These are phyloP conservation scores for Pollenia griseotomentosa DNA, from an alignment of 2,888 invertebrate genomes.

Conservation along the genomic window DNA sequence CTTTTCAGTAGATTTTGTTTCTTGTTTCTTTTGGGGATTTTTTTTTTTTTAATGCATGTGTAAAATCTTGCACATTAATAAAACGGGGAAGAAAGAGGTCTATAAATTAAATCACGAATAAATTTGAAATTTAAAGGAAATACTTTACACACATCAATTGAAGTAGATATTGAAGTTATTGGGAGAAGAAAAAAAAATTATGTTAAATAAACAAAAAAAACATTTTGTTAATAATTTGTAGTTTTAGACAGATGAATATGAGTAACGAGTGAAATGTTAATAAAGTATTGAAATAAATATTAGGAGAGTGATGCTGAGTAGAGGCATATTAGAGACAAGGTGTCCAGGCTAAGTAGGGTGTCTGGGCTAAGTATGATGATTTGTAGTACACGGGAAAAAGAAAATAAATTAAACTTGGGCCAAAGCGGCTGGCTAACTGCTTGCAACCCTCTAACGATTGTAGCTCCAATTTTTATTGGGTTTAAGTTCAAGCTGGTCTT, in stretches of 20 bases:
- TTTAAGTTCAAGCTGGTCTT: no score
- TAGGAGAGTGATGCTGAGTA: not conserved
- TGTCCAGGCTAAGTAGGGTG: not conserved
- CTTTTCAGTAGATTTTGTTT: not conserved
- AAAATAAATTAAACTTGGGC: constrained; percentile 3
- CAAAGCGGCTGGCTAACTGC: no score
- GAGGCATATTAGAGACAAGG: not conserved
- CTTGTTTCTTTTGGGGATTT: no score
- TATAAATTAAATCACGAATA: constrained; percentile 39
- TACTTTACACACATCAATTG: not conserved
- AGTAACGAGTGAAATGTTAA: not conserved
- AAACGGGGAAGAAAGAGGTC: constrained; percentile 10
- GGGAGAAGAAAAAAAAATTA: not conserved
- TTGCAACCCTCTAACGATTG: no score
- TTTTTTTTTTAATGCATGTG: not conserved
- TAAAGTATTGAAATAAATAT: not conserved
- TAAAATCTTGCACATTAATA: not conserved
- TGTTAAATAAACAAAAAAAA: constrained; percentile 24
- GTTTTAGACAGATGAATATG: constrained; percentile 14
- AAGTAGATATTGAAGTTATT: not conserved
- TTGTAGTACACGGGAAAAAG: not conserved
- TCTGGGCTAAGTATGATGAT: not conserved
- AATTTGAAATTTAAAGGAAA: constrained; percentile 31
- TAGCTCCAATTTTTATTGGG: no score
- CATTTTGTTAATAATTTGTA: constrained; percentile 50